A percentile compares a stretch with the other conserved stretches of the same genome.
Conservation (phyloP, 2,888 invertebrate species). For the Stenichneumon culpator region DNA sequence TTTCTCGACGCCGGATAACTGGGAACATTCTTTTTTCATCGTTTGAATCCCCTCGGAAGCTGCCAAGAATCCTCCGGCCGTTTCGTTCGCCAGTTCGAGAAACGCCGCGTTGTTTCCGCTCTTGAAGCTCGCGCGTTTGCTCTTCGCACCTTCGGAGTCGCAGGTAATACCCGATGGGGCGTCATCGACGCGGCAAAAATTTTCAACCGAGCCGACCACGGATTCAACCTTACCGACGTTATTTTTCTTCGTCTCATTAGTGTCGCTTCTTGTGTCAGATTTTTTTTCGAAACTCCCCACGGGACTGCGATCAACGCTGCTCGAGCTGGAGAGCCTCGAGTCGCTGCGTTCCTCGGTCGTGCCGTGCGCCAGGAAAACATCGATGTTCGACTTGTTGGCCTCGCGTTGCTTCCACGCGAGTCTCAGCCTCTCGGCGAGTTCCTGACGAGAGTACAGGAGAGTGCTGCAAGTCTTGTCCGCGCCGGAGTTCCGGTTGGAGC, state of each 20-base stretch:
- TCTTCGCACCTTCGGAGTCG: slow-evolving; percentile 50
- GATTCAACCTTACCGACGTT: neutral
- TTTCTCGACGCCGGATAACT: neutral
- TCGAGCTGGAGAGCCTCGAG: slow-evolving; percentile 76
- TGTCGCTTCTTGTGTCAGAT: neutral
- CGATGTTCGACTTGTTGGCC: slow-evolving; percentile 87
- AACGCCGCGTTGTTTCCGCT: slow-evolving; percentile 80
- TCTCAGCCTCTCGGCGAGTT: slow-evolving; percentile 85
- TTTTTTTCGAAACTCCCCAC: slow-evolving; percentile 7
- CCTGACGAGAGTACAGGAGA: slow-evolving; percentile 85
- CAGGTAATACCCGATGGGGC: slow-evolving; percentile 60
- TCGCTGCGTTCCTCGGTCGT: slow-evolving; percentile 83
- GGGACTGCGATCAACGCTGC: slow-evolving; percentile 70
- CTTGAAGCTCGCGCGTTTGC: slow-evolving; percentile 80
- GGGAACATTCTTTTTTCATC: slow-evolving; percentile 39
- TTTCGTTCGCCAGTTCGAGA: slow-evolving; percentile 71
- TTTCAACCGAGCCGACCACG: neutral
- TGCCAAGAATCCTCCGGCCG: slow-evolving; percentile 6
- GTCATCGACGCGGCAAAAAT: neutral
- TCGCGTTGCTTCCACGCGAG: slow-evolving; percentile 86
- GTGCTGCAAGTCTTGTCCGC: slow-evolving; percentile 75
- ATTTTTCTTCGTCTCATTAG: neutral
- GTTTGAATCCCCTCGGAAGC: slow-evolving; percentile 49
- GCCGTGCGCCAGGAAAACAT: slow-evolving; percentile 87
- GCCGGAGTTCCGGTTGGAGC: slow-evolving; percentile 25